phyloP scores from a whole-genome alignment of 53 echinoderm and acorn worm species.

The Luidia sarsii region DNA sequence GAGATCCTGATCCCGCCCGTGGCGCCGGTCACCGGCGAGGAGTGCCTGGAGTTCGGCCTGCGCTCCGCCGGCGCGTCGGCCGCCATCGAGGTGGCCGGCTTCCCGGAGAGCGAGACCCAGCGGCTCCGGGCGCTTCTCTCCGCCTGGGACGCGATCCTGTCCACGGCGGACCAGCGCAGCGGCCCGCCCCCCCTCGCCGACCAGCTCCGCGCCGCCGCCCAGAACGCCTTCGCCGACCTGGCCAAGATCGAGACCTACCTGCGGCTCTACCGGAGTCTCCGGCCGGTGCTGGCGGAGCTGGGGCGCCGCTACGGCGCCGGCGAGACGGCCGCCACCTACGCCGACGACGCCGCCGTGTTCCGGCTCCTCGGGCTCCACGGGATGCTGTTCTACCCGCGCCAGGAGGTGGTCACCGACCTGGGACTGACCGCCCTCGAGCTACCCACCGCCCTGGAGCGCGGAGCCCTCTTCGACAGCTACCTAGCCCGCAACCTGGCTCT shows the following conservation, averaged over 20 bases:
- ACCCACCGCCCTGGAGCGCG: neutral
- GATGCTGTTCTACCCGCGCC: conserved; percentile 15
- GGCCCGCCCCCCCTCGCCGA: too few relatives aligned
- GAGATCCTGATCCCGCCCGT: too few relatives aligned
- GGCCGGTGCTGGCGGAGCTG: conserved; percentile 3
- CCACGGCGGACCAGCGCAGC: too few relatives aligned
- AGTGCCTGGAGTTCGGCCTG: neutral
- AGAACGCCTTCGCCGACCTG: neutral
- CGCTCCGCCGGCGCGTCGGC: neutral
- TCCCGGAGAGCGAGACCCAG: neutral
- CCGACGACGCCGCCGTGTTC: neutral
- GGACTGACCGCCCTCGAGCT: too few relatives aligned
- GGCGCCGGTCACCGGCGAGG: neutral
- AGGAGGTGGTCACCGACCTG: neutral
- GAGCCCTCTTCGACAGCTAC: neutral
- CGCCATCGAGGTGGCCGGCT: neutral
- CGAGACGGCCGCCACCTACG: neutral
- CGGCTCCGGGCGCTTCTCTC: neutral
- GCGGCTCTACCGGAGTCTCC: neutral
- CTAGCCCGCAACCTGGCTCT: neutral
- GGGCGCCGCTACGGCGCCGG: neutral
- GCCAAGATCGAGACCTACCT: conserved; percentile 9
- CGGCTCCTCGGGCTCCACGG: conserved; percentile 1
- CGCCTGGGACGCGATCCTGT: neutral
- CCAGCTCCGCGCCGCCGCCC: neutral